Conservation (phyloP, 2,888 invertebrate genomes). For the Thera obeliscata region DNA sequence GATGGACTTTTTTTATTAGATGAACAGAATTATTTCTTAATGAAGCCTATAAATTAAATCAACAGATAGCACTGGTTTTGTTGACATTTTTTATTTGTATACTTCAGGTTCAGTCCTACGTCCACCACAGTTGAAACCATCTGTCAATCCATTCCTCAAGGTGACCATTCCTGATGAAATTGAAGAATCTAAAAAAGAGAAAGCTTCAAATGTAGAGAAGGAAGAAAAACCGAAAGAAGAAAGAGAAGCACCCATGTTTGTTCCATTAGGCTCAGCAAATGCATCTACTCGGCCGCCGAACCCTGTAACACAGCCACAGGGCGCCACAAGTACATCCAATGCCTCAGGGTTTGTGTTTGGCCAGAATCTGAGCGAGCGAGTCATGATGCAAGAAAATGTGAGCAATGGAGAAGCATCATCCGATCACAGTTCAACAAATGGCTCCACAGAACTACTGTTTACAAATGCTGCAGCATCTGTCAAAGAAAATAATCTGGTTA, state of each 20-base stretch:
- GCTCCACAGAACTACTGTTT: slow-evolving; percentile 89
- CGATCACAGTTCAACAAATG: slow-evolving; percentile 80
- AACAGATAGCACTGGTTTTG: not conserved
- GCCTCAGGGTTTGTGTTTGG: slow-evolving; percentile 93
- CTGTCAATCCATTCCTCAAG: slow-evolving; percentile 71
- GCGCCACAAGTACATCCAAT: slow-evolving; percentile 73
- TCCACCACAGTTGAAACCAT: slow-evolving; percentile 74
- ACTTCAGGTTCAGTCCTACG: slow-evolving; percentile 72
- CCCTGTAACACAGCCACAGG: slow-evolving; percentile 78
- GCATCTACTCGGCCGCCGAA: slow-evolving; percentile 69
- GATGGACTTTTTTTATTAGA: no score
- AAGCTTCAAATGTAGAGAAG: slow-evolving; percentile 58
- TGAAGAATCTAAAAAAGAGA: slow-evolving; percentile 52
- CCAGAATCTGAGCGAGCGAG: slow-evolving; percentile 94
- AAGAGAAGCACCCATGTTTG: slow-evolving; percentile 74
- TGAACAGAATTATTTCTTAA: no score
- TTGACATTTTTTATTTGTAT: not conserved
- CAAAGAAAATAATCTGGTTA: slow-evolving; percentile 74
- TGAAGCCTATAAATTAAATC: no score
- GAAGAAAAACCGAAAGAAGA: slow-evolving; percentile 63
- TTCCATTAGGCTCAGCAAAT: slow-evolving; percentile 72
- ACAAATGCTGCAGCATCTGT: slow-evolving; percentile 87
- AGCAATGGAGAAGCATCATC: slow-evolving; percentile 76
- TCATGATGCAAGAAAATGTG: slow-evolving; percentile 86
- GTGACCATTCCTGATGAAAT: slow-evolving; percentile 44